phyloP scores from a whole-genome alignment of 2,888 invertebrate species.

The Heliconius aoede region DNA sequence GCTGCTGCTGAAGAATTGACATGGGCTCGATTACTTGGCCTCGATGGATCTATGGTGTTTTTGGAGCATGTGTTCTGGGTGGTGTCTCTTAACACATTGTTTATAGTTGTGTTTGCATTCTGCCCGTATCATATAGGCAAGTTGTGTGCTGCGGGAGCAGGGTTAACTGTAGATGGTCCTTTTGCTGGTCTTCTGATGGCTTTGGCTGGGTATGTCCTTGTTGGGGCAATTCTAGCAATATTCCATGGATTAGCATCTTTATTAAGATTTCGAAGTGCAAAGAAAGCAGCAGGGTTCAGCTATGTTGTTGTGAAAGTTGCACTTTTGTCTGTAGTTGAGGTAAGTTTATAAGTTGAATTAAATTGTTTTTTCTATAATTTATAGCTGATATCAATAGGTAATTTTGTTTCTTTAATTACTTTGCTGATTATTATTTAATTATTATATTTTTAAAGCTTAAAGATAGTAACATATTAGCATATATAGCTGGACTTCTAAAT shows the following conservation, averaged over 20 bases:
- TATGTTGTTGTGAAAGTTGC: constrained; percentile 96
- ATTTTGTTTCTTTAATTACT: neutral
- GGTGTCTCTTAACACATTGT: constrained; percentile 97
- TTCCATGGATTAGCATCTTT: constrained; percentile 93
- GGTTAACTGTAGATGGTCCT: constrained; percentile 85
- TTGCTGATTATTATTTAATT: neutral
- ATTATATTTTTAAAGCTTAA: neutral
- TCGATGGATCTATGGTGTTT: constrained; percentile 98
- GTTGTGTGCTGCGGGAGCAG: constrained; percentile 88
- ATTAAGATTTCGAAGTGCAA: constrained; percentile 90
- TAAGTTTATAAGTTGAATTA: constrained; percentile 67
- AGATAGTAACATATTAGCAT: neutral
- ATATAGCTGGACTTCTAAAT: neutral
- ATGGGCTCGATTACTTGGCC: constrained; percentile 97
- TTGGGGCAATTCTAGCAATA: constrained; percentile 91
- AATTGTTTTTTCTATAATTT: constrained; percentile 48
- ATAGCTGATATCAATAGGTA: neutral
- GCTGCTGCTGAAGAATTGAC: constrained; percentile 98
- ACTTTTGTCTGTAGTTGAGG: constrained; percentile 96
- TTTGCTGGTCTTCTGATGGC: constrained; percentile 97
- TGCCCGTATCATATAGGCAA: constrained; percentile 98
- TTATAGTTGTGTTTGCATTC: constrained; percentile 98
- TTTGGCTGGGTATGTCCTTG: constrained; percentile 95
- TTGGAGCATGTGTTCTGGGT: constrained; percentile 99
- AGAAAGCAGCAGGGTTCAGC: constrained; percentile 94